Percentiles rank a stretch among this genome's conserved stretches.
Evolutionary conservation across 2,113 vertebrate species (phyloP).

Genomic region (Deroptyus accipitrinus): DNA sequence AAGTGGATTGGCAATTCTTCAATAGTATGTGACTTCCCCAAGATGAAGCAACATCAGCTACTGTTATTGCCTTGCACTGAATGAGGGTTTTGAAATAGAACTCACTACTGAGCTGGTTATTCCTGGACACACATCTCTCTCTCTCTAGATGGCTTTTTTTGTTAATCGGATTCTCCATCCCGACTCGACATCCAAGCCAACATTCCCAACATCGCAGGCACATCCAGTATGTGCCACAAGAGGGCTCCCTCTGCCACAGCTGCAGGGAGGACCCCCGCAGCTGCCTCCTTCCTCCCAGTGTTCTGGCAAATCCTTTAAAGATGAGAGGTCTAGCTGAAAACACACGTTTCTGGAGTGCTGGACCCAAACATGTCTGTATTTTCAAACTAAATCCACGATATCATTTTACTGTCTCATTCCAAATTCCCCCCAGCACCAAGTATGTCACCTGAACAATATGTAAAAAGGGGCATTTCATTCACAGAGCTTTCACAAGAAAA

Average conservation of each 20-base stretch:
- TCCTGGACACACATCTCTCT: background rate
- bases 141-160: background rate
- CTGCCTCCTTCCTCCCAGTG: background rate
- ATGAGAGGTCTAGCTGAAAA: background rate
- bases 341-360: background rate
- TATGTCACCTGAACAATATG: background rate
- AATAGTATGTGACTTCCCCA: fast-evolving
- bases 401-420: background rate
- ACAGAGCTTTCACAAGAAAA: background rate
- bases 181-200: background rate
- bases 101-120: background rate
- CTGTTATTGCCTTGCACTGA: background rate
- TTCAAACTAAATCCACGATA: background rate
- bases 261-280: background rate
- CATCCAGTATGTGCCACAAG: background rate
- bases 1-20: fast-evolving
- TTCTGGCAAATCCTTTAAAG: background rate
- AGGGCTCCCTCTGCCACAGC: background rate
- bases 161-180: background rate
- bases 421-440: fast-evolving
- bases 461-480: background rate
- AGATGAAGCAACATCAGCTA: background rate
- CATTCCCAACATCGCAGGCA: background rate
- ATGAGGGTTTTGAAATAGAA: background rate
- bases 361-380: fast-evolving